phyloP scores from a whole-genome alignment of 2,888 invertebrate species.

The Liodrosophila aerea region DNA sequence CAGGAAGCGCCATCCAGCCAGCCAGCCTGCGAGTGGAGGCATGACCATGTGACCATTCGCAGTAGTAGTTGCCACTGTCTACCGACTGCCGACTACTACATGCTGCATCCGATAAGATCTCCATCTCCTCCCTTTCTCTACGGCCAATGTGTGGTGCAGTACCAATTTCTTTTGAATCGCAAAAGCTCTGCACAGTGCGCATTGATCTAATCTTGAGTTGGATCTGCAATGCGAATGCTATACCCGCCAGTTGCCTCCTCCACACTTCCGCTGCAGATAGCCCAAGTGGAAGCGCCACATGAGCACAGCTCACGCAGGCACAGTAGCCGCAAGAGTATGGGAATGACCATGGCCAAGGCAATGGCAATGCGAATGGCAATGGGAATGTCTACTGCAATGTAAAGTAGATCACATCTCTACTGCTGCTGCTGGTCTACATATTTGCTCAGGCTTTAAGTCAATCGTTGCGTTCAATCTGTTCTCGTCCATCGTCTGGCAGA shows the following conservation, averaged over 20 bases:
- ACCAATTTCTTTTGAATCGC: slow-evolving; percentile 73
- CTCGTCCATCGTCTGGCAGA: slow-evolving; percentile 10
- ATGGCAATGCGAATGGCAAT: slow-evolving; percentile 17
- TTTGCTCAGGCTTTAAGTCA: slow-evolving; percentile 10
- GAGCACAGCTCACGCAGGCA: slow-evolving; percentile 30
- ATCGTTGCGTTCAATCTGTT: slow-evolving; percentile 6
- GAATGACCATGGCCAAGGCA: neutral
- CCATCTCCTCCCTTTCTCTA: slow-evolving; percentile 41
- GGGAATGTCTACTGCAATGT: slow-evolving; percentile 56
- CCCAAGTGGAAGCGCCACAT: slow-evolving; percentile 72
- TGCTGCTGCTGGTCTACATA: slow-evolving; percentile 21
- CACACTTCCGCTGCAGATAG: slow-evolving; percentile 52
- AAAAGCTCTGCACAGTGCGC: slow-evolving; percentile 46
- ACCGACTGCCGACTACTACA: neutral
- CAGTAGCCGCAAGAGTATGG: slow-evolving; percentile 37
- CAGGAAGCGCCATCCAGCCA: slow-evolving; percentile 68
- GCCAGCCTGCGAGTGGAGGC: no score
- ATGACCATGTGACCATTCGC: slow-evolving; percentile 50
- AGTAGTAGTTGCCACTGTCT: neutral
- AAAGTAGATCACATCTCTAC: slow-evolving; percentile 69
- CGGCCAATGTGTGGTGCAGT: slow-evolving; percentile 70
- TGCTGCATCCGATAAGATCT: neutral
- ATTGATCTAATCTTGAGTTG: slow-evolving; percentile 70
- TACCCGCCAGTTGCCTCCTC: slow-evolving; percentile 11
- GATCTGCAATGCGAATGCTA: slow-evolving; percentile 48